phyloP scores from a whole-genome alignment of 2,888 invertebrate genomes.

The Cyclophora albipunctata region DNA sequence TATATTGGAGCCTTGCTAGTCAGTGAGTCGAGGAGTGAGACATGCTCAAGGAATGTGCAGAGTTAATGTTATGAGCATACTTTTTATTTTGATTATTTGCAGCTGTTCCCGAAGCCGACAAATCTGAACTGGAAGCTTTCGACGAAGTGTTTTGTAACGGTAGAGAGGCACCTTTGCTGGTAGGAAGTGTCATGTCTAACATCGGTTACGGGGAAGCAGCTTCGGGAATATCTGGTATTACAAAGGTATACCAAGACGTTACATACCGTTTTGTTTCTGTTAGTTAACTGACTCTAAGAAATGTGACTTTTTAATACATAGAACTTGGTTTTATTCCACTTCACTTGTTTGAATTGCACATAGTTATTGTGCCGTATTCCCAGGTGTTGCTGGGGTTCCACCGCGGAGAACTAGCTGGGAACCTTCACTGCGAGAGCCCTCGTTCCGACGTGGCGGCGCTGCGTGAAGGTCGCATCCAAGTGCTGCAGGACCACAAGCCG shows the following conservation, averaged over 20 bases:
- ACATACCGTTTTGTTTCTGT: no score
- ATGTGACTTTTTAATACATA: no score
- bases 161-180: conserved; percentile 72
- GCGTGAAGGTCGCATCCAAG: conserved; percentile 62
- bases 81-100: neutral
- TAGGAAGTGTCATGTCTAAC: conserved; percentile 60
- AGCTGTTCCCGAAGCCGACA: conserved; percentile 74
- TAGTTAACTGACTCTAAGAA: no score
- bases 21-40: no score
- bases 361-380: no score
- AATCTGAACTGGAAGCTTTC: conserved; percentile 77
- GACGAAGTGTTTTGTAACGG: conserved; percentile 70
- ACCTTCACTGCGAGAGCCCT: conserved; percentile 79
- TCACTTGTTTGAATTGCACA: no score
- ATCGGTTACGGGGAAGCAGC: conserved; percentile 47
- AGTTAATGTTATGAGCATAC: no score
- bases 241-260: conserved; percentile 53
- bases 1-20: no score
- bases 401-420: conserved; percentile 79
- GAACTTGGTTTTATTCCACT: no score
- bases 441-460: conserved; percentile 60
- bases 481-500: conserved; percentile 73
- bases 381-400: conserved; percentile 78
- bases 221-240: conserved; percentile 68
- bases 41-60: no score